Evolutionary conservation across 2,888 invertebrate genomes (phyloP).

Genomic region (Papilio demoleus): DNA sequence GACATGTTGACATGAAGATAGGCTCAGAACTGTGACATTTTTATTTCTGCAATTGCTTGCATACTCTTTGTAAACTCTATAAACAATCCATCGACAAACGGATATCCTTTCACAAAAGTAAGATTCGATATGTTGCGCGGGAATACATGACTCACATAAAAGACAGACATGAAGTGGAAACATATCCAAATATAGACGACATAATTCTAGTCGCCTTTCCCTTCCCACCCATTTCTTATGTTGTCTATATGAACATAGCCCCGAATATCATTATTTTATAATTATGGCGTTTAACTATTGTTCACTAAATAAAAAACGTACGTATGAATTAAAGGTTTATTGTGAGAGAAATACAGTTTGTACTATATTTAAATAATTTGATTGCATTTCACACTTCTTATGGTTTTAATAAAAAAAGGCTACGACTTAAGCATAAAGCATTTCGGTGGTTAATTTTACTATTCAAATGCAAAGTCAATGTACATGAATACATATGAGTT

Average conservation of each 20-base stretch:
- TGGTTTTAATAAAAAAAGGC: neutral
- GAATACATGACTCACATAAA: no score
- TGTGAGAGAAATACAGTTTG: neutral
- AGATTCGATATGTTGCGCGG: neutral
- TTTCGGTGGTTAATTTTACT: constrained; percentile 5
- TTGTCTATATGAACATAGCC: no score
- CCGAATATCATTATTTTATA: no score
- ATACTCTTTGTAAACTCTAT: neutral
- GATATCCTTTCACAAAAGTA: neutral
- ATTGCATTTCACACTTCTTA: neutral
- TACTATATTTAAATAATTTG: neutral
- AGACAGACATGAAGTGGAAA: no score
- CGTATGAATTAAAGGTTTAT: neutral
- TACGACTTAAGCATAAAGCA: neutral
- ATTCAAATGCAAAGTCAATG: constrained; percentile 1
- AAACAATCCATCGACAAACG: neutral
- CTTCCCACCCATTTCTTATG: no score
- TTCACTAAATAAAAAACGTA: constrained; percentile 15
- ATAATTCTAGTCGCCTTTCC: no score
- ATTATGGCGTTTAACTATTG: no score
- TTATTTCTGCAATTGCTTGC: neutral
- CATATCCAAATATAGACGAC: no score
- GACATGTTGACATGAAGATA: neutral
- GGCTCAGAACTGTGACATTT: neutral
- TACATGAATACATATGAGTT: no score